Percentiles rank a stretch among this genome's conserved stretches.
These are phyloP conservation scores for Acanthiza pusilla DNA, from an alignment of 2,797 vertebrate genomes.

Conservation along the genomic window DNA sequence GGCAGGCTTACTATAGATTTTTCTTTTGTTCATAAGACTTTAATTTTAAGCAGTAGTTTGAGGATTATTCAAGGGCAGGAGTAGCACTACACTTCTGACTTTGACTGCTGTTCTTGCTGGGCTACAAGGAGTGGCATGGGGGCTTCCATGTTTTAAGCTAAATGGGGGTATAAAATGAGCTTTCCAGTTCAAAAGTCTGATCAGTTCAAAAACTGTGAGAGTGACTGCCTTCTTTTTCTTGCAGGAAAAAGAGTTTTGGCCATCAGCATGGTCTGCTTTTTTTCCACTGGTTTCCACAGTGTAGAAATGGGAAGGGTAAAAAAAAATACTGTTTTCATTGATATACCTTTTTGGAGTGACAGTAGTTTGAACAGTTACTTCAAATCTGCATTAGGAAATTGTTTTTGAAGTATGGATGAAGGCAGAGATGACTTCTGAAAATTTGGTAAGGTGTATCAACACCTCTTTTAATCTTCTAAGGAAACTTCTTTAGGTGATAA, in stretches of 20 bases:
- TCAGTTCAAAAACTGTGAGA: not conserved
- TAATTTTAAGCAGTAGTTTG: not conserved
- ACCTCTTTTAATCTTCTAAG: not conserved
- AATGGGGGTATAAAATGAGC: not conserved
- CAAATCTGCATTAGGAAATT: not conserved
- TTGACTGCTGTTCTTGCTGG: not conserved
- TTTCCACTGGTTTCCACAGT: not conserved
- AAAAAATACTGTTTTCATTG: not conserved
- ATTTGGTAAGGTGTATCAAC: not conserved
- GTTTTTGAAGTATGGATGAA: not conserved
- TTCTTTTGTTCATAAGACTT: not conserved
- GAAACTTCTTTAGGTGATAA: not conserved
- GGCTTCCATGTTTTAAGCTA: not conserved
- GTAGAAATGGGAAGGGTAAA: not conserved
- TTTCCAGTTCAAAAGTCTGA: not conserved
- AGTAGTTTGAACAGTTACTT: not conserved
- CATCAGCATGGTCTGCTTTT: not conserved
- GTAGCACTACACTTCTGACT: accelerated
- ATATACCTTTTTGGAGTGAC: not conserved
- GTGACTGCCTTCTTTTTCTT: not conserved
- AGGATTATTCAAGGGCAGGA: not conserved
- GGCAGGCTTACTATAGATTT: not conserved
- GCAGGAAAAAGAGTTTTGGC: not conserved
- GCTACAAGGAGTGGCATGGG: not conserved
- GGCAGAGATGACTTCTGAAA: not conserved